Percentiles rank a stretch among this genome's conserved stretches.
Conservation (phyloP, 2,113 vertebrate species). For the Rhinolophus ferrumequinum region DNA sequence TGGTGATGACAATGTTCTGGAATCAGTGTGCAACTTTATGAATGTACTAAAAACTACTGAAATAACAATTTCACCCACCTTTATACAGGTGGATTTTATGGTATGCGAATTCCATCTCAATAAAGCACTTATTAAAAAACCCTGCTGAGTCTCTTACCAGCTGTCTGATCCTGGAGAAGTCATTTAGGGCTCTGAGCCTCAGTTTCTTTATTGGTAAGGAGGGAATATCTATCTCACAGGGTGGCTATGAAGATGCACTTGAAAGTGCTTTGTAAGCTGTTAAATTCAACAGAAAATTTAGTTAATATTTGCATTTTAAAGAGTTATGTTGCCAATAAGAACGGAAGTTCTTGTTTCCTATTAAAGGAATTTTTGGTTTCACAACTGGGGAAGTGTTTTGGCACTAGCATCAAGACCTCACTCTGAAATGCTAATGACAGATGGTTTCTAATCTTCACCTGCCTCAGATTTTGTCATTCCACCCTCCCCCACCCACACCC, state of each 20-base stretch:
- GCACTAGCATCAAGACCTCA: neutral
- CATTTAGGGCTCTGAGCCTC: neutral
- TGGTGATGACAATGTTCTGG: neutral
- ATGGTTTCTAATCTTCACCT: neutral
- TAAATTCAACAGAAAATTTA: neutral
- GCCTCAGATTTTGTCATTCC: neutral
- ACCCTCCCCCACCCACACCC: neutral
- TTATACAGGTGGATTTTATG: neutral
- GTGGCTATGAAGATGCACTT: neutral
- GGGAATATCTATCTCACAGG: neutral
- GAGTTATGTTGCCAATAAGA: neutral
- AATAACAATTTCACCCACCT: neutral
- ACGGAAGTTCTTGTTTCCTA: slow-evolving; percentile 15
- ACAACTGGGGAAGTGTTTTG: neutral
- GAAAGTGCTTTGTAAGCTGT: neutral
- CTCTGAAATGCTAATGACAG: neutral
- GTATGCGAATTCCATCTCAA: neutral
- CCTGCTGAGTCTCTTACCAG: neutral
- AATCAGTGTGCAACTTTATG: neutral
- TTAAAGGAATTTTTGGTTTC: neutral
- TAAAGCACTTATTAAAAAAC: neutral
- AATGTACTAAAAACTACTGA: neutral
- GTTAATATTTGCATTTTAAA: slow-evolving; percentile 50
- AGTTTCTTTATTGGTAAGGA: neutral
- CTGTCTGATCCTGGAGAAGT: neutral